Evolutionary conservation across 2,797 vertebrate species (phyloP), one percentile per base, ranked within the genome.

Genomic region (Ibycter americanus): DNA sequence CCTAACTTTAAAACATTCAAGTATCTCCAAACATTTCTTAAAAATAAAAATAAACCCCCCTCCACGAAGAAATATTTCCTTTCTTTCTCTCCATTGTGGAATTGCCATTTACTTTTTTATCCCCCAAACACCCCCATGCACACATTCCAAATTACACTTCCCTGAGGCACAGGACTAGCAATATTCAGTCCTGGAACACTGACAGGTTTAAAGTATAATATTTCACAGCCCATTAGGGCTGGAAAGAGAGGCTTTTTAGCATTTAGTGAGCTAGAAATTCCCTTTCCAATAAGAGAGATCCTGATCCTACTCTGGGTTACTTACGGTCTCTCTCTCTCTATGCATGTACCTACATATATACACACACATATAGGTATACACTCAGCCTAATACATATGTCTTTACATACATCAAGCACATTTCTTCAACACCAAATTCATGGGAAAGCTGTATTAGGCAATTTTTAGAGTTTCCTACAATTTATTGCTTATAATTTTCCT

Each of bases 121-220:
- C 80, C 42, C 49, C 59, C 17, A 51, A 84, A 87, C 32, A 86
- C 16, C 22, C 13, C 12, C 11, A 20, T 10, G 8, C 51, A 74
- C 15, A 62, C 16, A 21, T 14, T 91, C 54, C 40, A 79, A 72
- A 73, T 77, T 81, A 82, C 55, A 70, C 52, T 85, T 92, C 79
- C 76, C 68, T 61, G 58, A 92, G 76, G 82, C 63, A 74, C 23
- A 83, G 40, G 52, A 72, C 68, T 83, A 93, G n/a, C 47, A 89
- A 84, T 66, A 72, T 55, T 84, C 73, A 84, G 62, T 38, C 46
- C 47, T 44, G 47, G 58, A 95, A 89, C 4, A 67, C 31, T 59
- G 90, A 92, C 34, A 91, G 51, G 62, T 95, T 95, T 91, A 63
- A 93, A 86, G 51, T 73, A 49, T 61, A 87, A 38, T 84, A 88